Conservation (phyloP, 2,113 vertebrate species). For the Globicephala melas region DNA sequence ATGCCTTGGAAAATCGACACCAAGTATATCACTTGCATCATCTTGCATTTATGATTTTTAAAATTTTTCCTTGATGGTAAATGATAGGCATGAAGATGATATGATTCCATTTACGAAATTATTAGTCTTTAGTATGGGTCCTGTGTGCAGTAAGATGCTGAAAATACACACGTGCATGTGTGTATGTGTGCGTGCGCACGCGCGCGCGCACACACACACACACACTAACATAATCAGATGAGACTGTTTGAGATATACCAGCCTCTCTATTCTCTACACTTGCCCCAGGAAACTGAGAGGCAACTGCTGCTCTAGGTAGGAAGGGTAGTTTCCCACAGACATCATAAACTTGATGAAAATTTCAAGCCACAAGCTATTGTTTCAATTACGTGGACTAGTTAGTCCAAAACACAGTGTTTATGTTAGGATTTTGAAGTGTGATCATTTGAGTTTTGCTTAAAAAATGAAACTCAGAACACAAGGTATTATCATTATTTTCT, state of each 20-base stretch:
- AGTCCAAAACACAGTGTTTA: neutral
- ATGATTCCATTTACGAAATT: neutral
- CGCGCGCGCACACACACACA: neutral
- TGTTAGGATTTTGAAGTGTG: neutral
- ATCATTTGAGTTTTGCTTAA: conserved; percentile 26
- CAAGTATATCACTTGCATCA: neutral
- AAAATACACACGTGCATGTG: neutral
- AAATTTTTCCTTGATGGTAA: neutral
- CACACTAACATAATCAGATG: neutral
- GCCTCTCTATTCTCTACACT: neutral
- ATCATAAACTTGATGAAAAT: conserved; percentile 12
- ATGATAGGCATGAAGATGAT: neutral
- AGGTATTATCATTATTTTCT: conserved; percentile 44
- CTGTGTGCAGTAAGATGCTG: neutral
- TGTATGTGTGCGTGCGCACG: no score
- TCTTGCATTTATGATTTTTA: neutral
- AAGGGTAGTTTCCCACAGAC: neutral
- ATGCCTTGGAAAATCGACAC: neutral
- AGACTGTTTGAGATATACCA: neutral
- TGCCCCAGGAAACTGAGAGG: neutral
- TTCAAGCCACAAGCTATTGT: neutral
- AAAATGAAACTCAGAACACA: neutral
- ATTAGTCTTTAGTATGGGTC: neutral
- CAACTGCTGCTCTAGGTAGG: neutral
- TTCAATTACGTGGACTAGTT: neutral